Evolutionary conservation across 2,888 invertebrate genomes (phyloP), one percentile per base, ranked within the genome.

Genomic region (Dicyrtomina minuta): DNA sequence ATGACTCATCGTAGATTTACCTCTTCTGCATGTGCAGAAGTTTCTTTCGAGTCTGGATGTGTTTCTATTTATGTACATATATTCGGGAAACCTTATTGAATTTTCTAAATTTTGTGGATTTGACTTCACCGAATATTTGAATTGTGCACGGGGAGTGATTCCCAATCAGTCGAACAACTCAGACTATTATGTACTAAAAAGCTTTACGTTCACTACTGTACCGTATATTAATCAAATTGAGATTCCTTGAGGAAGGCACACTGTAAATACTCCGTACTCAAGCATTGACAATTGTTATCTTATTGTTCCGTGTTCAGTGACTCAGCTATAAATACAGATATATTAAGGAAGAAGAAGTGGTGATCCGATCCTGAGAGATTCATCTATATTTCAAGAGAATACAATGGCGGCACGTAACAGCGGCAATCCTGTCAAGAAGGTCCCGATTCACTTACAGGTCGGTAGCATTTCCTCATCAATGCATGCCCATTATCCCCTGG

Each of bases 391-490:
- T 49, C 44, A 22, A 49, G 24, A 64, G 13, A 43, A 66, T 43
- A 66, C 59, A 24, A 70, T 70, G 70, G 70, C 70, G 26, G 17
- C 59, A 24, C 59, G 46, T n/a, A 15, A 43, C 43, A 46, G 61
- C 89, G 85, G 87, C 79, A 91, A 92, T 77, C 93, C 93, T 76
- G 93, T 94, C 78, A 95, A 95, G 84, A 95, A 96, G 85, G 93
- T 95, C 72, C 95, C 95, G 71, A 93, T 96, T 82, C 95, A 96
- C 84, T 86, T 93, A 81, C 92, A 93, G 89, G 90, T 95, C 84
- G 13, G 73, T 59, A 41, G 41, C 49, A 49, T 27, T 49, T 55
- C 27, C 41, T 68, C 55, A 44, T 66, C 65, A 67, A 56, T 41
- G 26, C 12, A 41, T 17, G 17, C 15, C 15, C 46, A 17, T 43